Conservation (phyloP, 2,888 invertebrate species). For the Melinaea menophilus region DNA sequence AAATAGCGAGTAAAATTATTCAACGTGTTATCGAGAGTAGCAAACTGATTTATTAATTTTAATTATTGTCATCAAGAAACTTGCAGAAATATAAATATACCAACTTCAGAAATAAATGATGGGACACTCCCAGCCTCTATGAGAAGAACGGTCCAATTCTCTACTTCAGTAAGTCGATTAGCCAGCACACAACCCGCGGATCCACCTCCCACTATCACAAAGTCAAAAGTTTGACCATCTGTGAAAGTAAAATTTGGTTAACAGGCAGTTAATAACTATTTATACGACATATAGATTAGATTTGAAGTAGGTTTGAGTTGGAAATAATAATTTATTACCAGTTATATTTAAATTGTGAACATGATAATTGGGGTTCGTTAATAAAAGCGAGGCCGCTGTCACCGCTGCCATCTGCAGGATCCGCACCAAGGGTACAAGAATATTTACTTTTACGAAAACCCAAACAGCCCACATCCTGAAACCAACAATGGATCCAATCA, state of each 20-base stretch:
- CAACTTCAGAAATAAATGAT: conserved; percentile 41
- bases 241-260: conserved; percentile 17
- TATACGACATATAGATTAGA: conserved; percentile 3
- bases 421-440: conserved; percentile 12
- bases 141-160: conserved; percentile 80
- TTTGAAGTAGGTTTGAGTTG: not conserved
- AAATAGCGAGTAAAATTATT: not conserved
- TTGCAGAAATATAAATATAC: conserved; percentile 12
- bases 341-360: not conserved
- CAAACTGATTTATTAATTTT: not conserved
- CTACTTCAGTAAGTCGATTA: conserved; percentile 81
- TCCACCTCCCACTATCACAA: conserved; percentile 58
- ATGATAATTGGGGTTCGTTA: conserved; percentile 1
- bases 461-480: conserved; percentile 20
- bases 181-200: conserved; percentile 84
- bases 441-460: conserved; percentile 16
- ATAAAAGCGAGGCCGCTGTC: conserved; percentile 7
- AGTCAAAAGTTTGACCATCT: conserved; percentile 54
- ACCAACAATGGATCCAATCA: not conserved
- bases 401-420: conserved; percentile 13
- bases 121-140: conserved; percentile 81
- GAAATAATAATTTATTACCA: not conserved
- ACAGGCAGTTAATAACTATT: conserved; percentile 1
- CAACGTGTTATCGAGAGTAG: not conserved
- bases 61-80: not conserved